phyloP scores from a whole-genome alignment of 64 coral and sea anemone species.

The Montipora cactus region DNA sequence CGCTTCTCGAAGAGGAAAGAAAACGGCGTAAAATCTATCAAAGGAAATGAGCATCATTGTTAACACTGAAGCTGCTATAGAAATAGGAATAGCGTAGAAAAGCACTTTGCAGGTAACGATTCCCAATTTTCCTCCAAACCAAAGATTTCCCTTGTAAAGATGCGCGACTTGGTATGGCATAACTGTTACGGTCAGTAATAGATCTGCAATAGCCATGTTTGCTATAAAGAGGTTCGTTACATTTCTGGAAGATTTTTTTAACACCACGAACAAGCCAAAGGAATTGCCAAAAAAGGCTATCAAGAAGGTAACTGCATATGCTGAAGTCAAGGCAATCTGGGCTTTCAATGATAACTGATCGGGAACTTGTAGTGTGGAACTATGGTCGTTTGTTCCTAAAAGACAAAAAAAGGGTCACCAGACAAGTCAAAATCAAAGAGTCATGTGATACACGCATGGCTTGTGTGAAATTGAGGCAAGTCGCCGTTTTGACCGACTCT shows the following conservation, averaged over 20 bases:
- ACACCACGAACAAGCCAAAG: background rate
- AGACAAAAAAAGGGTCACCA: background rate
- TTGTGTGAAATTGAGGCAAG: no score
- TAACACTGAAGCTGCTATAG: slow-evolving; percentile 46
- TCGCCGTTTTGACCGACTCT: no score
- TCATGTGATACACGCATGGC: no score
- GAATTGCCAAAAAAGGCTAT: background rate
- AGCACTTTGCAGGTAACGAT: slow-evolving; percentile 27
- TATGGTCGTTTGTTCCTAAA: background rate
- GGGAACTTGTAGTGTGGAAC: background rate
- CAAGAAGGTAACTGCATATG: background rate
- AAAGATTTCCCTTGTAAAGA: background rate
- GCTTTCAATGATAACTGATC: background rate
- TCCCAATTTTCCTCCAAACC: slow-evolving; percentile 42
- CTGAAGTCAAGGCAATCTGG: background rate
- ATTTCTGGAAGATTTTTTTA: background rate
- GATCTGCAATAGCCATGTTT: slow-evolving; percentile 51
- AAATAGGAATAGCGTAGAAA: slow-evolving; percentile 23
- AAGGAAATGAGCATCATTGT: slow-evolving; percentile 57
- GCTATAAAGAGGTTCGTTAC: background rate
- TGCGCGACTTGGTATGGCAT: slow-evolving; percentile 54
- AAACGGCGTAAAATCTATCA: slow-evolving; percentile 49
- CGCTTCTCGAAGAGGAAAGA: slow-evolving; percentile 21
- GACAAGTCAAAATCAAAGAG: no score
- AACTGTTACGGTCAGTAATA: slow-evolving; percentile 37